phyloP scores from a whole-genome alignment of 2,888 invertebrate species.

The Himalopsyche kuldschensis region DNA sequence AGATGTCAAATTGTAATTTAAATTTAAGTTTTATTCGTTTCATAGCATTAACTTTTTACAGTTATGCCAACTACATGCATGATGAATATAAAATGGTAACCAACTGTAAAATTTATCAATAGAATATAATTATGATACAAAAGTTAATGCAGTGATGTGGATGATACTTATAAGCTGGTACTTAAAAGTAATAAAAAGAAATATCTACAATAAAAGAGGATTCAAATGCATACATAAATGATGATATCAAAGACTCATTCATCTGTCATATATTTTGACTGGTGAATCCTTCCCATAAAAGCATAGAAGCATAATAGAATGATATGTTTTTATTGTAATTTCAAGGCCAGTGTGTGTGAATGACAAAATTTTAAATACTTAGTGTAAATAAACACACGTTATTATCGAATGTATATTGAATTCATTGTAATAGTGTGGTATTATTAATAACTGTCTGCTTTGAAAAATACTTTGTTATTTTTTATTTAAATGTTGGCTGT shows the following conservation, averaged over 20 bases:
- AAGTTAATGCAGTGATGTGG: too few species aligned
- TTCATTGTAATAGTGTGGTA: neutral
- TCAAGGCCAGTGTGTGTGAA: neutral
- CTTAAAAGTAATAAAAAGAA: too few species aligned
- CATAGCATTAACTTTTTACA: neutral
- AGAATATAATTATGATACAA: too few species aligned
- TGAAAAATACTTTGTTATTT: neutral
- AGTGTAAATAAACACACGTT: neutral
- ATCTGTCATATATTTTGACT: too few species aligned
- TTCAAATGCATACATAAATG: neutral
- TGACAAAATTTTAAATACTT: neutral
- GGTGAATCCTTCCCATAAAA: too few species aligned
- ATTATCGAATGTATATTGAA: neutral
- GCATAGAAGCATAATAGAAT: too few species aligned
- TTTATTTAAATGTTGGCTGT: neutral
- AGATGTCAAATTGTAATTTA: neutral
- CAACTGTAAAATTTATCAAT: too few species aligned
- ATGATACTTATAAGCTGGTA: too few species aligned
- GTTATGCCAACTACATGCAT: too few species aligned
- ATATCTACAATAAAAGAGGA: neutral
- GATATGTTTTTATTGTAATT: neutral
- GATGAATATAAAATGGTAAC: too few species aligned
- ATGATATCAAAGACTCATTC: neutral
- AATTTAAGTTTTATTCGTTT: neutral
- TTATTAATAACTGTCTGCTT: neutral